Conservation (phyloP, 2,113 vertebrate species). For the Tragulus kanchil region DNA sequence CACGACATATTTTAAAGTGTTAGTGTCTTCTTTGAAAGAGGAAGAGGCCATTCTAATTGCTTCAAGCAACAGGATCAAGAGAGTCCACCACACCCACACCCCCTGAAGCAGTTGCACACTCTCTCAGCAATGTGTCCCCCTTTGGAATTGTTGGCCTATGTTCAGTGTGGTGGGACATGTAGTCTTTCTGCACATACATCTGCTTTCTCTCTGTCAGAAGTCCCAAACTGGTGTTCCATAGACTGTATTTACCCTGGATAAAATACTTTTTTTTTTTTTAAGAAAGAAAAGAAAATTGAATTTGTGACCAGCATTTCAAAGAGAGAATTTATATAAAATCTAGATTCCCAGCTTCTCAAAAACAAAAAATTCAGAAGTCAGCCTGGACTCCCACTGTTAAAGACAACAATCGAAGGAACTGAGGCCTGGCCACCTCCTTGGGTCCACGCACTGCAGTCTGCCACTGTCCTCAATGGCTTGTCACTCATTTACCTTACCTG, state of each 20-base stretch:
- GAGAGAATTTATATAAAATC: not conserved
- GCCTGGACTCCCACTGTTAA: not conserved
- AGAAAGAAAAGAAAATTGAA: constrained; percentile 27
- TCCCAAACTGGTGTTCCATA: not conserved
- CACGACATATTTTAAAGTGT: not conserved
- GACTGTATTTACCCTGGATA: not conserved
- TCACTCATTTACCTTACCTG: not conserved
- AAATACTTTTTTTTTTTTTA: not conserved
- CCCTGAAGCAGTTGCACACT: not conserved
- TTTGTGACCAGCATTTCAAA: not conserved
- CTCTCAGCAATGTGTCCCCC: not conserved
- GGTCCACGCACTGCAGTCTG: not conserved
- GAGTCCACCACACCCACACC: not conserved
- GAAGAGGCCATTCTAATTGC: not conserved
- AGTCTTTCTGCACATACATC: not conserved
- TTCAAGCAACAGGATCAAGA: not conserved
- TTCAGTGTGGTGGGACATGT: not conserved
- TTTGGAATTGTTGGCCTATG: not conserved
- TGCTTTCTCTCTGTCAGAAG: not conserved
- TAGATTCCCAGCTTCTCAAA: not conserved
- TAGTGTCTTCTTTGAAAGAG: not conserved
- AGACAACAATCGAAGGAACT: not conserved
- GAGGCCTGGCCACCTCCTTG: not conserved
- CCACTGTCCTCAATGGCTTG: not conserved
- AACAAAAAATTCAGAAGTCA: not conserved